Evolutionary conservation across 2,113 vertebrate genomes (phyloP).

Genomic region (Caranx melampygus): DNA sequence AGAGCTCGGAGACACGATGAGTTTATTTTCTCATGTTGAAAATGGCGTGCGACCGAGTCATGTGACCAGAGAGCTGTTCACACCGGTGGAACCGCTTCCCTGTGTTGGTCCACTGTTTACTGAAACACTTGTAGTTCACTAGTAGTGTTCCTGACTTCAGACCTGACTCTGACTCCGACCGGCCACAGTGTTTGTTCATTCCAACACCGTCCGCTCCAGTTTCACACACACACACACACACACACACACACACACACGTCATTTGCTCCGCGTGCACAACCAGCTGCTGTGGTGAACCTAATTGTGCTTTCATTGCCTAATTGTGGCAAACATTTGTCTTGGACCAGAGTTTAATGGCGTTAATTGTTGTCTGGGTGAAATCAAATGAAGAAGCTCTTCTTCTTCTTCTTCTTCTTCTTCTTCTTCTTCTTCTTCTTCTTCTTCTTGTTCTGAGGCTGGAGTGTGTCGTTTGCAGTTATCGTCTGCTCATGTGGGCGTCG

Average conservation of each 20-base stretch:
- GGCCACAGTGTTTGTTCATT: not conserved
- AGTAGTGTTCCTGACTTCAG: too few species aligned
- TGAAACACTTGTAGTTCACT: too few species aligned
- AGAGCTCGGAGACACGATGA: too few species aligned
- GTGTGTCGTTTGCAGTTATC: constrained; percentile 22
- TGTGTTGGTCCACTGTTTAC: too few species aligned
- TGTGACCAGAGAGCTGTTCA: too few species aligned
- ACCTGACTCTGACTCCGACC: too few species aligned
- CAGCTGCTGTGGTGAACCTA: not conserved
- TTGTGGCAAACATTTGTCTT: constrained; percentile 31
- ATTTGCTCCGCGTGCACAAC: not conserved
- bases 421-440: not conserved
- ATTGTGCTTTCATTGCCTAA: constrained; percentile 3
- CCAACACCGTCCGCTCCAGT: not conserved
- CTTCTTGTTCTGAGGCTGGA: constrained; percentile 6
- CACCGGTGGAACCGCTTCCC: too few species aligned
- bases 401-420: constrained; percentile 7
- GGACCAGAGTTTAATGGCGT: constrained; percentile 13
- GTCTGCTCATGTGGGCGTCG: constrained; percentile 25
- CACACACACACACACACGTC: not conserved
- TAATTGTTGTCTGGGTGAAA: constrained; percentile 41
- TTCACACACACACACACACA: not conserved
- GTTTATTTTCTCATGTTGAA: too few species aligned
- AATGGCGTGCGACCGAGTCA: too few species aligned
- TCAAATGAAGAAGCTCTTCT: constrained; percentile 19